phyloP scores from a whole-genome alignment of 2,113 vertebrate species.

The rat (Rattus norvegicus) region GRCr8 NC_086021.1:132844001-132844500 shows the following conservation, averaged over 20 bases:
- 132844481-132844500: neutral
- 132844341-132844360: conserved; percentile 23
- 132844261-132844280: conserved; percentile 66
- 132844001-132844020: conserved; percentile 61
- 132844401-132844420: conserved; percentile 21
- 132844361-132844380: neutral
- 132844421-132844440: neutral
- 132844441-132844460: neutral
- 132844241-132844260: conserved; percentile 70
- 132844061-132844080: neutral
- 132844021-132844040: neutral
- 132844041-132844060: conserved; percentile 3
- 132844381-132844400: neutral
- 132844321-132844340: conserved; percentile 26
- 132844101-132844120: neutral
- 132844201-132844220: neutral
- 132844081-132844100: neutral
- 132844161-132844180: conserved; percentile 18
- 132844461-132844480: conserved; percentile 25
- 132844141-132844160: neutral
- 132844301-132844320: neutral
- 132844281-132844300: neutral
- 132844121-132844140: neutral
- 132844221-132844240: neutral
- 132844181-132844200: neutral